phyloP scores from a whole-genome alignment of 2,113 vertebrate genomes.

The Lophochroa leadbeateri region DNA sequence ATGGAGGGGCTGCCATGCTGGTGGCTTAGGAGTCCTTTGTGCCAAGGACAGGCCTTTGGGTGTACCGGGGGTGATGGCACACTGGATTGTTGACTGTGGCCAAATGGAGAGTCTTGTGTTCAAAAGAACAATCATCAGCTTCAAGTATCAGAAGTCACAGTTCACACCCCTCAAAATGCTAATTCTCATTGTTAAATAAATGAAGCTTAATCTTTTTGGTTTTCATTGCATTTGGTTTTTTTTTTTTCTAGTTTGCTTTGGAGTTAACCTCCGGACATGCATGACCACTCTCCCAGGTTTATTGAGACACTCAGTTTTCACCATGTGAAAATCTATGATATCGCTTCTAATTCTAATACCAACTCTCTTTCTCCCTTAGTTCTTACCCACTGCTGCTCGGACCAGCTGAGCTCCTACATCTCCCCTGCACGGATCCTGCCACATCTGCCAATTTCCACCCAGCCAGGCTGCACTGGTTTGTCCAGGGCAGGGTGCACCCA shows the following conservation, averaged over 20 bases:
- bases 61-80: background rate
- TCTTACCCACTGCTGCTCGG: fast-evolving
- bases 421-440: background rate
- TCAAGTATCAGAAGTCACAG: background rate
- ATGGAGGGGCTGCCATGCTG: background rate
- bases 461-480: background rate
- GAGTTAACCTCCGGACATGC: background rate
- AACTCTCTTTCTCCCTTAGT: background rate
- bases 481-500: fast-evolving
- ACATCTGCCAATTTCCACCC: background rate
- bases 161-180: background rate
- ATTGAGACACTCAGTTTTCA: background rate
- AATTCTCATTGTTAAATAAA: background rate
- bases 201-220: background rate
- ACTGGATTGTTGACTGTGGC: background rate
- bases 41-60: background rate
- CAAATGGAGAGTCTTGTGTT: background rate
- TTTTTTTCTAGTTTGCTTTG: background rate
- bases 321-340: background rate
- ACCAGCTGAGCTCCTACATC: background rate
- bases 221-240: background rate
- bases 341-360: background rate
- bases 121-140: background rate
- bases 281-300: background rate
- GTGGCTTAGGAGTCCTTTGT: background rate